Conservation (phyloP, 2,113 vertebrate genomes). For the Salvelinus sp. region DNA sequence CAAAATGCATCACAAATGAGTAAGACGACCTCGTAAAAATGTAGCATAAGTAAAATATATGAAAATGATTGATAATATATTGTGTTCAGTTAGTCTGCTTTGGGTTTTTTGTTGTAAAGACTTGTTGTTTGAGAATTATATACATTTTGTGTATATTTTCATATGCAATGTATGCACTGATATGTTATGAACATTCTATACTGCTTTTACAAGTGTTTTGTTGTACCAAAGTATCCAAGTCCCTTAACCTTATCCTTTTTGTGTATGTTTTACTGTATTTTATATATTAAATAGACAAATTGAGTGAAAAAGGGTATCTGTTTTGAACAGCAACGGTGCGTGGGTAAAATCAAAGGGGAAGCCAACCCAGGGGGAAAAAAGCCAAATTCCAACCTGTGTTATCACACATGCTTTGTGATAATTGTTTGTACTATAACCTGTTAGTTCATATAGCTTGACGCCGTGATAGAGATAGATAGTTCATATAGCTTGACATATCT, state of each 20-base stretch:
- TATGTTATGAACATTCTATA: slow-evolving; percentile 90
- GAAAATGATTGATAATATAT: slow-evolving; percentile 91
- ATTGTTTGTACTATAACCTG: too few relatives aligned
- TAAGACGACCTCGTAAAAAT: slow-evolving; percentile 69
- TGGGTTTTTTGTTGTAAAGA: slow-evolving; percentile 77
- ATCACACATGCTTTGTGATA: too few relatives aligned
- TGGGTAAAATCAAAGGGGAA: too few relatives aligned
- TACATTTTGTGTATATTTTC: slow-evolving; percentile 96
- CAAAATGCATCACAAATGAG: slow-evolving; percentile 80
- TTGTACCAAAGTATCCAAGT: slow-evolving; percentile 94
- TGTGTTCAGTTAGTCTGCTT: slow-evolving; percentile 79
- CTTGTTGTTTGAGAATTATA: slow-evolving; percentile 86
- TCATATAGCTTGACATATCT: too few relatives aligned
- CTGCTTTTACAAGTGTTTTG: slow-evolving; percentile 94
- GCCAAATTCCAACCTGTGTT: too few relatives aligned
- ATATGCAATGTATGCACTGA: slow-evolving; percentile 97
- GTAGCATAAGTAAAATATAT: slow-evolving; percentile 78
- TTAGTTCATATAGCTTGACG: too few relatives aligned
- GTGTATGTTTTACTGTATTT: slow-evolving; percentile 87
- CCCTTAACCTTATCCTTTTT: slow-evolving; percentile 84
- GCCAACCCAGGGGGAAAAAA: too few relatives aligned
- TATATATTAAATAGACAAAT: slow-evolving; percentile 88
- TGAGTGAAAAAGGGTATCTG: slow-evolving; percentile 59
- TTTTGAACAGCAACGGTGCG: not conserved
- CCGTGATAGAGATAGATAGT: too few relatives aligned